Conservation (phyloP, 2,113 vertebrate species). For the Malurus melanocephalus region DNA sequence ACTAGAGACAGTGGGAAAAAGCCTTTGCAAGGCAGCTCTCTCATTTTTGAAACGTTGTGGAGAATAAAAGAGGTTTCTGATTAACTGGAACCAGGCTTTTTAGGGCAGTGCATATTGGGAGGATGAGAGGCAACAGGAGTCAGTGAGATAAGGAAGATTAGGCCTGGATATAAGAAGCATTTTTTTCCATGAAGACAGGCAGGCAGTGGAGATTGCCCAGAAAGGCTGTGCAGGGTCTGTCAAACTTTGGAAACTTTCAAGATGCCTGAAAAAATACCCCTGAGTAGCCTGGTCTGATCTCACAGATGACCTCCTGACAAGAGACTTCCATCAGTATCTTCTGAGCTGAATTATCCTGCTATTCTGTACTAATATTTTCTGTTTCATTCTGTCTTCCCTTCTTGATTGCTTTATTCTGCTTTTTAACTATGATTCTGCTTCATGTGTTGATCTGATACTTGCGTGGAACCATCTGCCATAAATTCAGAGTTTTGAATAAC, state of each 20-base stretch:
- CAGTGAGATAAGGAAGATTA: neutral
- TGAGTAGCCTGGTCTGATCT: neutral
- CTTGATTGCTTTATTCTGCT: neutral
- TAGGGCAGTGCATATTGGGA: neutral
- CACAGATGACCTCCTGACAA: neutral
- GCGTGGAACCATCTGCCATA: neutral
- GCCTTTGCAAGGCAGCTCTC: neutral
- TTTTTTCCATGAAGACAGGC: neutral
- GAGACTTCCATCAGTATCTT: neutral
- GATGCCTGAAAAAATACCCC: neutral
- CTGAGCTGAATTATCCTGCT: neutral
- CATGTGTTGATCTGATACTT: neutral
- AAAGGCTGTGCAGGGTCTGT: neutral
- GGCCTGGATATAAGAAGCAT: neutral
- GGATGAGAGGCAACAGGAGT: neutral
- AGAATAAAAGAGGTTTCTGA: neutral
- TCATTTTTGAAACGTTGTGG: neutral
- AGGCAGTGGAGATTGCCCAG: neutral
- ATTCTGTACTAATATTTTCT: neutral
- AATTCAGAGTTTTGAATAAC: neutral
- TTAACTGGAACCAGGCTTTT: neutral
- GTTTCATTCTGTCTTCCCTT: neutral
- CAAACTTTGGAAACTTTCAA: neutral
- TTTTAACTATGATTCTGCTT: neutral
- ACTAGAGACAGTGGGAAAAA: neutral